phyloP scores from a whole-genome alignment of 1,140 invertebrate genomes.

The Hyles euphorbiae region DNA sequence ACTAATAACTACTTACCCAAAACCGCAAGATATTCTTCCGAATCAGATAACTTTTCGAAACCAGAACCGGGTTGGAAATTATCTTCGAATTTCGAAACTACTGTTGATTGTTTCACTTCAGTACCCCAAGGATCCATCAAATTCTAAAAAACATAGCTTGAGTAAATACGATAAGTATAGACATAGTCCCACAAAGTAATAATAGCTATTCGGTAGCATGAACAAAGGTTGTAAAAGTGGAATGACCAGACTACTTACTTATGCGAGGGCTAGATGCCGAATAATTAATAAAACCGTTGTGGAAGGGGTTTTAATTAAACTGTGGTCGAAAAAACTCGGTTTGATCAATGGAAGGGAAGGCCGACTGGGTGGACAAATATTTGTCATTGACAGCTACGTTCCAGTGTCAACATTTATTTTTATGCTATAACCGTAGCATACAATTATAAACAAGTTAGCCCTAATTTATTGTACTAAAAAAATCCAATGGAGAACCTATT shows the following conservation, averaged over 20 bases:
- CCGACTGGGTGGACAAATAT: too few species aligned
- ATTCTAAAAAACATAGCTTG: constrained; percentile 25
- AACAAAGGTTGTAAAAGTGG: constrained; percentile 2
- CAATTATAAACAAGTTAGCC: too few species aligned
- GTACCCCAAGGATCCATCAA: constrained; percentile 72
- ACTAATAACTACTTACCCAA: constrained; percentile 56
- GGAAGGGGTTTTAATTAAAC: constrained; percentile 1
- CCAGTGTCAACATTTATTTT: too few species aligned
- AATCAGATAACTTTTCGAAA: constrained; percentile 51
- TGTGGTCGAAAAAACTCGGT: constrained; percentile 1
- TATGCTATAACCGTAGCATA: too few species aligned
- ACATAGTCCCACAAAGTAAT: too few species aligned
- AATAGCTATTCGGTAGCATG: neutral
- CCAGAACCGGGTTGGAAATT: constrained; percentile 48
- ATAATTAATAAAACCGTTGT: constrained; percentile 7
- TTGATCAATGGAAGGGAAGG: too few species aligned
- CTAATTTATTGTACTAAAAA: too few species aligned
- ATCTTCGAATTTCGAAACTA: constrained; percentile 54
- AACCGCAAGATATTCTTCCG: constrained; percentile 59
- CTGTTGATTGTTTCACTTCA: constrained; percentile 33
- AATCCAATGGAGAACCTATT: too few species aligned
- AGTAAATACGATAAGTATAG: too few species aligned
- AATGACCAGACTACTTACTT: constrained; percentile 25
- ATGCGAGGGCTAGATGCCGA: constrained; percentile 35
- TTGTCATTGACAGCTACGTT: too few species aligned